Conservation (phyloP, 2,797 vertebrate species). For the Cynodonichthys magdalenae region DNA sequence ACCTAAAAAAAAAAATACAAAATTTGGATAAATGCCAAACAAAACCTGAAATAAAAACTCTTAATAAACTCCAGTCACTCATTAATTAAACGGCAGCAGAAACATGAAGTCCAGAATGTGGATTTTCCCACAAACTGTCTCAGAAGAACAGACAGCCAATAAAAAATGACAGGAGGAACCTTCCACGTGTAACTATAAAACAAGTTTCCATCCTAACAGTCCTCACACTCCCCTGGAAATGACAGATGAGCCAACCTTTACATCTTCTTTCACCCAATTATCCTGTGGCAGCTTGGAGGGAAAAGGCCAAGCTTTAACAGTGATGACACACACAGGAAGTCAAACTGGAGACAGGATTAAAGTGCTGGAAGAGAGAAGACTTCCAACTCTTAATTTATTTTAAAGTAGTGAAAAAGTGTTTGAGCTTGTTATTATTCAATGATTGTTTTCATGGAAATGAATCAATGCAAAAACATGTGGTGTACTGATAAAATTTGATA, state of each 20-base stretch:
- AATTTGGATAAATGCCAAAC: too few relatives aligned
- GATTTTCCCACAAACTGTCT: neutral
- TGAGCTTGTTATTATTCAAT: too few relatives aligned
- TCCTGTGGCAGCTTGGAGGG: slow-evolving; percentile 29
- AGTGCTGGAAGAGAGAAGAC: neutral
- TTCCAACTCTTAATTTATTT: neutral
- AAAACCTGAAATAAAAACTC: too few relatives aligned
- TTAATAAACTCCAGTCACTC: too few relatives aligned
- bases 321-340: slow-evolving; percentile 30
- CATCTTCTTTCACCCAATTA: slow-evolving; percentile 52
- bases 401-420: too few relatives aligned
- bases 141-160: neutral
- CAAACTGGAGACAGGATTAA: neutral
- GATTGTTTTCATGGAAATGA: too few relatives aligned
- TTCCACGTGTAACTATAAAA: neutral
- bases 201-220: slow-evolving; percentile 6
- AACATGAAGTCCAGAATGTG: too few relatives aligned
- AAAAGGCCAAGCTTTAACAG: slow-evolving; percentile 36
- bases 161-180: neutral
- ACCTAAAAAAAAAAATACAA: too few relatives aligned
- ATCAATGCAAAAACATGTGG: too few relatives aligned
- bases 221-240: slow-evolving; percentile 1
- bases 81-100: too few relatives aligned
- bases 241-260: slow-evolving; percentile 13
- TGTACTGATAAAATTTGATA: too few relatives aligned